Base-by-base conservation (phyloP, 2,113 vertebrate species). In the Oriolus oriolus region DNA sequence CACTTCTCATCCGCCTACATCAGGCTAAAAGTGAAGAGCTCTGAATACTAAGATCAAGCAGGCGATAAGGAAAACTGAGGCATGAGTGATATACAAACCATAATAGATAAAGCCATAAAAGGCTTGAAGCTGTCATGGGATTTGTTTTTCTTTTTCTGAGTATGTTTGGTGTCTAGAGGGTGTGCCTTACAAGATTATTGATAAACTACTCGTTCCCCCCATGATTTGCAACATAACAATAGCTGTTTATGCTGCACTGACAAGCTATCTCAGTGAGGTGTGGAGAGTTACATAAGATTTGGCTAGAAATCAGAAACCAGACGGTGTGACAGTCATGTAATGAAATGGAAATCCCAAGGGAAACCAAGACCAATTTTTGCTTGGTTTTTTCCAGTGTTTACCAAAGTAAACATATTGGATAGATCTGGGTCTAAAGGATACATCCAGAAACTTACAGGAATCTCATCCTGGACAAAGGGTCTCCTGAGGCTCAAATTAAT, bases 131-230 rank as follows among this genome's bases (percentile, higher is more conserved):
- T 18, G 24, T 60, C 1, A 37, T 71, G 60, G 9, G 4, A 11
- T 89, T 77, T 52, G 5, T 19, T 90, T 80, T 60, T 15, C 10
- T 39, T 79, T 78, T 86, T 30, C 37, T 56, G 35, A 52, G 8
- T 42, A 31, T 33, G 7, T 76, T 65, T 73, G 16, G 1, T 84
- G 13, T 84, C 56, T 64, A 76, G 26, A 71, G 4, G 2, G 10
- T 52, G 21, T 16, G 23, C 33, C 13, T 70, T 70, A 61, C 18
- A 35, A 39, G 9, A 44, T 39, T 66, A 39, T 4, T 47, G 27
- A 27, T 33, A 71, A 8, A 59, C 1, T 3, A 11, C 13, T 42
- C 16, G 7, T 3, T 0, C 5, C 20, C 12, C 1, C 7, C 0
- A 4, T 33, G 13, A 75, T 63, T 66, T 87, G 6, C 31, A 82